Conservation (phyloP, 2,888 invertebrate species). For the Mesorhabditis sp. region DNA sequence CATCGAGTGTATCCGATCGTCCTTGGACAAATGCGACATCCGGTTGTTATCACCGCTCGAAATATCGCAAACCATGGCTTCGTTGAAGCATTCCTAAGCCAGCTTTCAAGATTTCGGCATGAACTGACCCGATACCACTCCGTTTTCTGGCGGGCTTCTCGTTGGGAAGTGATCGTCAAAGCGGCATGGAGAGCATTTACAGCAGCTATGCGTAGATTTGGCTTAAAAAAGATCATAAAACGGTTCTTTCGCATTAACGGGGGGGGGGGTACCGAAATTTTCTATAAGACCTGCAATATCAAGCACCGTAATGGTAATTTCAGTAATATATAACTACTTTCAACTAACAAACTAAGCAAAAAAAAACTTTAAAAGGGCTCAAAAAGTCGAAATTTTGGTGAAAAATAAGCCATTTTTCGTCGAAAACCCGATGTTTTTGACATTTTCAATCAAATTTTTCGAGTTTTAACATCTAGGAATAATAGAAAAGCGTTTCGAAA, state of each 20-base stretch:
- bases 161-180: constrained; percentile 85
- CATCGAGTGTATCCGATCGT: constrained; percentile 88
- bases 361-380: not conserved
- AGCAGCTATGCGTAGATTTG: constrained; percentile 83
- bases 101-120: not conserved
- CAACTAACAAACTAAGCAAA: not conserved
- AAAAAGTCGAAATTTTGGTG: no score
- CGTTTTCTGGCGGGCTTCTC: constrained; percentile 87
- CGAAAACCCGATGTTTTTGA: no score
- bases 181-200: constrained; percentile 91
- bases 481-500: no score
- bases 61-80: constrained; percentile 65
- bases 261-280: no score
- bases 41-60: not conserved
- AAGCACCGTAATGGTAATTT: no score
- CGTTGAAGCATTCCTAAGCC: constrained; percentile 80
- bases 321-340: no score
- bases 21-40: constrained; percentile 61
- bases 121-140: constrained; percentile 70
- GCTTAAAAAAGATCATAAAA: constrained; percentile 57
- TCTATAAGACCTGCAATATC: no score
- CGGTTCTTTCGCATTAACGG: not conserved
- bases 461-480: no score
- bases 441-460: not conserved
- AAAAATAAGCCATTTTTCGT: no score